A percentile compares a stretch with the other conserved stretches of the same genome.
Evolutionary conservation across 2,113 vertebrate genomes (phyloP).

Genomic region (Atherinomorus stipes): DNA sequence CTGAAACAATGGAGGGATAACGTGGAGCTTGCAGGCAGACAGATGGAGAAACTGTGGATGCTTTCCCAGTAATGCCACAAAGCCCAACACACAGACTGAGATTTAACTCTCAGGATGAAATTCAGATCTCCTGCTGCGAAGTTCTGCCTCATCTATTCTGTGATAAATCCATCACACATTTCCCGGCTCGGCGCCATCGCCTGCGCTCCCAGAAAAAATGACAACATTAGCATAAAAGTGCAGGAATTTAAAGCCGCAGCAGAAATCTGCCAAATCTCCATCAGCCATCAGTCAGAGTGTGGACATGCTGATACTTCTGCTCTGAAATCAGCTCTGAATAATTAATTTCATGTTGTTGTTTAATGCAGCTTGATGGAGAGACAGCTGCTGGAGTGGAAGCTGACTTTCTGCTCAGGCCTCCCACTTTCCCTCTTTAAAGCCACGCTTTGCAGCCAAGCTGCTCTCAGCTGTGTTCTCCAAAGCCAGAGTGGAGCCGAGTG

Average conservation of each 20-base stretch:
- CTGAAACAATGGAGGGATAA: background rate
- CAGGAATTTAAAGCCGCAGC: slow-evolving; percentile 27
- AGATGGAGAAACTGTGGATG: slow-evolving; percentile 41
- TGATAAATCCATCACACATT: slow-evolving; percentile 70
- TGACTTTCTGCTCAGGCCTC: slow-evolving; percentile 44
- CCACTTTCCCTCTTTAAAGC: slow-evolving; percentile 53
- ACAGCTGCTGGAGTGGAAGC: slow-evolving; percentile 23
- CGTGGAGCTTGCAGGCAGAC: slow-evolving; percentile 4
- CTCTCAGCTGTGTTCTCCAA: slow-evolving; percentile 40
- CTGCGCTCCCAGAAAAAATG: slow-evolving; percentile 60
- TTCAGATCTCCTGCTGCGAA: slow-evolving; percentile 61
- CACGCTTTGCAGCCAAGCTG: slow-evolving; percentile 36
- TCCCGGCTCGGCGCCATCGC: slow-evolving; percentile 34
- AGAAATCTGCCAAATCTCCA: slow-evolving; percentile 4
- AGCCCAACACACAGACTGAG: slow-evolving; percentile 49
- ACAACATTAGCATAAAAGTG: slow-evolving; percentile 66
- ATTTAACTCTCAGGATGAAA: slow-evolving; percentile 59
- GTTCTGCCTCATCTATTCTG: slow-evolving; percentile 66
- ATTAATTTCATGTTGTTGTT: slow-evolving; percentile 33
- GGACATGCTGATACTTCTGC: slow-evolving; percentile 4
- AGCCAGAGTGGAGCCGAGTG: slow-evolving; percentile 23
- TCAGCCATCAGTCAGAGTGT: slow-evolving; percentile 20
- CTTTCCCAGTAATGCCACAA: slow-evolving; percentile 27
- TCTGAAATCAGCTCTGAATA: slow-evolving; percentile 47
- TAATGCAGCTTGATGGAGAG: slow-evolving; percentile 7